These are phyloP conservation scores for Camponotus floridanus DNA, from an alignment of 1,140 invertebrate species.

Conservation along the genomic window DNA sequence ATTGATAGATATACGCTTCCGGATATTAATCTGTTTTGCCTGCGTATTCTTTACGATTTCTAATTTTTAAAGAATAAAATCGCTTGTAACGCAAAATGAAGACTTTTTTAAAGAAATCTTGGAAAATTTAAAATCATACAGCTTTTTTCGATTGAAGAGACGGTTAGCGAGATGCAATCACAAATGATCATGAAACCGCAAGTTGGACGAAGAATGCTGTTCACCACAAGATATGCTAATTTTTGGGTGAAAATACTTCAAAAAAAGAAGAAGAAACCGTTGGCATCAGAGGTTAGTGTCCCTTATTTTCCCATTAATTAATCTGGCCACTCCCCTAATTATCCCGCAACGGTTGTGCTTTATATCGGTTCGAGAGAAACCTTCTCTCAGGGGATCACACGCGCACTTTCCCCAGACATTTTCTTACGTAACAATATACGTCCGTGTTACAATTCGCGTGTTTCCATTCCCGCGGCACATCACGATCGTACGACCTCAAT, in stretches of 20 bases:
- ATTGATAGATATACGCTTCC: background rate
- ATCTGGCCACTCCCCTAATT: slow-evolving; percentile 31
- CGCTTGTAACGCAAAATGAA: background rate
- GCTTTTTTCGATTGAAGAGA: background rate
- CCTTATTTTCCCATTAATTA: slow-evolving; percentile 45
- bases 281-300: slow-evolving; percentile 80
- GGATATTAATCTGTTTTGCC: background rate
- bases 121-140: background rate
- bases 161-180: background rate
- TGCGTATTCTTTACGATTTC: background rate
- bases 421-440: slow-evolving; percentile 56
- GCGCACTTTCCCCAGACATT: slow-evolving; percentile 46
- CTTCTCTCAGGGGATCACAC: slow-evolving; percentile 8
- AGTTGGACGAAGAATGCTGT: slow-evolving; percentile 7
- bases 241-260: slow-evolving; percentile 66
- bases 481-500: slow-evolving; percentile 33
- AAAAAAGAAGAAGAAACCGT: slow-evolving; percentile 73
- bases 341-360: background rate
- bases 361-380: slow-evolving; percentile 13
- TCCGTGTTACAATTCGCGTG: slow-evolving; percentile 51
- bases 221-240: slow-evolving; percentile 45
- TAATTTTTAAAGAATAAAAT: background rate
- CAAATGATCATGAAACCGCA: slow-evolving; percentile 60
- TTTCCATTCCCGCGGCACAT: slow-evolving; percentile 50
- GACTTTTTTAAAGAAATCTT: background rate